These are phyloP conservation scores for Drosophila sordidapex DNA, from an alignment of 2,888 invertebrate species.

Conservation along the genomic window DNA sequence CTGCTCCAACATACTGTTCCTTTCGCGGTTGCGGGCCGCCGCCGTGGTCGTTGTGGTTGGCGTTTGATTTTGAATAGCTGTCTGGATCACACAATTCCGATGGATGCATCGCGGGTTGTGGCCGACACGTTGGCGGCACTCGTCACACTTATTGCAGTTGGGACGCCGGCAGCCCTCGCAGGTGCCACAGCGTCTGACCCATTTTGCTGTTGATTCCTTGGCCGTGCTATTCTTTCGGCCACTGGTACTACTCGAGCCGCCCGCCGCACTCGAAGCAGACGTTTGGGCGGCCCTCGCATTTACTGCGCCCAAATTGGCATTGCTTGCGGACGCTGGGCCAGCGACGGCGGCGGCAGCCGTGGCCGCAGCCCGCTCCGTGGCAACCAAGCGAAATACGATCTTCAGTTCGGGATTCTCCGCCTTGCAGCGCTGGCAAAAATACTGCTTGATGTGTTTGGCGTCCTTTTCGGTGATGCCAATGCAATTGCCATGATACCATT, in stretches of 20 bases:
- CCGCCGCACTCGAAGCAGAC: neutral
- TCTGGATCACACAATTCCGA: conserved; percentile 84
- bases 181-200: conserved; percentile 88
- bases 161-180: conserved; percentile 89
- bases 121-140: conserved; percentile 82
- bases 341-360: conserved; percentile 25
- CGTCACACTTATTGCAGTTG: conserved; percentile 84
- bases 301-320: conserved; percentile 4
- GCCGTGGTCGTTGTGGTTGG: conserved; percentile 21
- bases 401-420: conserved; percentile 92
- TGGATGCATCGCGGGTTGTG: conserved; percentile 86
- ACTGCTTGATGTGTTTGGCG: conserved; percentile 96
- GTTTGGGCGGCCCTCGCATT: conserved; percentile 30
- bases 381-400: conserved; percentile 85
- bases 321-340: conserved; percentile 12
- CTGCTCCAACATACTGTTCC: conserved; percentile 46
- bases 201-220: conserved; percentile 56
- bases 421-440: conserved; percentile 94
- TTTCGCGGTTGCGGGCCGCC: conserved; percentile 72
- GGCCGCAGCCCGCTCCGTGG: conserved; percentile 72
- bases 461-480: conserved; percentile 97
- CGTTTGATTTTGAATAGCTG: conserved; percentile 13
- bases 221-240: conserved; percentile 21
- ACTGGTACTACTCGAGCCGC: neutral
- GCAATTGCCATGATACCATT: conserved; percentile 99